A percentile compares a stretch with the other conserved stretches of the same genome.
Conservation (phyloP, 2,113 vertebrate species). For the Gnathonemus longibarbis region DNA sequence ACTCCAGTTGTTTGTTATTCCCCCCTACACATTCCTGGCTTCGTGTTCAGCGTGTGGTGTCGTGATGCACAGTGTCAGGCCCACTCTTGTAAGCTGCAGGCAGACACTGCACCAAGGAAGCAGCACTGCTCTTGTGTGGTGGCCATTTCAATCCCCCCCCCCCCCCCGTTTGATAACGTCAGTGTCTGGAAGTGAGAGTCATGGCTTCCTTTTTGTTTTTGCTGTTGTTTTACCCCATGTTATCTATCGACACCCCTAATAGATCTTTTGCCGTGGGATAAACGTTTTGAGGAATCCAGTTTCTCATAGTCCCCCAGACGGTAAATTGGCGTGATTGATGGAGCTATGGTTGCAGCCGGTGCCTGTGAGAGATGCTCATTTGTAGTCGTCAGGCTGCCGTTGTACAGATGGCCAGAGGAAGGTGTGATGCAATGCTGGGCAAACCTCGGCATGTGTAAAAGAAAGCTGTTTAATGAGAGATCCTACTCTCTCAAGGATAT, state of each 20-base stretch:
- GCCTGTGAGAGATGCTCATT: constrained; percentile 3
- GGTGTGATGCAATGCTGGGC: neutral
- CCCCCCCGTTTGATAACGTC: neutral
- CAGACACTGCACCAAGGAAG: neutral
- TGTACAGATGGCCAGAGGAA: constrained; percentile 1
- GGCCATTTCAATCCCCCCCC: neutral
- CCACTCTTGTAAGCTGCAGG: neutral
- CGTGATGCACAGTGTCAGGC: neutral
- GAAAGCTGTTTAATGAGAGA: neutral
- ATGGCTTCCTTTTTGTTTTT: neutral
- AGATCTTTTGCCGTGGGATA: constrained; percentile 22
- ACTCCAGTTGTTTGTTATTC: neutral
- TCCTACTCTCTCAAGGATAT: neutral
- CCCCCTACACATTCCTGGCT: neutral
- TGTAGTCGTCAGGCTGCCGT: neutral
- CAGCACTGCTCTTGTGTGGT: neutral
- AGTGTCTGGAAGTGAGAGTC: constrained; percentile 9
- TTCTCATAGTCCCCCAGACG: constrained; percentile 9
- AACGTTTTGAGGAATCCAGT: constrained; percentile 19
- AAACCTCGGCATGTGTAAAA: neutral
- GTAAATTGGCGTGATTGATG: constrained; percentile 22
- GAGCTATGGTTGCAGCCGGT: neutral
- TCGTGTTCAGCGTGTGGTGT: neutral
- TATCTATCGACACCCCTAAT: constrained; percentile 12
- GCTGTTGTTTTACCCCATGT: neutral